Percentiles rank a stretch among this genome's conserved stretches.
Evolutionary conservation across 2,888 invertebrate genomes (phyloP).

Genomic region (Erebia ligea): DNA sequence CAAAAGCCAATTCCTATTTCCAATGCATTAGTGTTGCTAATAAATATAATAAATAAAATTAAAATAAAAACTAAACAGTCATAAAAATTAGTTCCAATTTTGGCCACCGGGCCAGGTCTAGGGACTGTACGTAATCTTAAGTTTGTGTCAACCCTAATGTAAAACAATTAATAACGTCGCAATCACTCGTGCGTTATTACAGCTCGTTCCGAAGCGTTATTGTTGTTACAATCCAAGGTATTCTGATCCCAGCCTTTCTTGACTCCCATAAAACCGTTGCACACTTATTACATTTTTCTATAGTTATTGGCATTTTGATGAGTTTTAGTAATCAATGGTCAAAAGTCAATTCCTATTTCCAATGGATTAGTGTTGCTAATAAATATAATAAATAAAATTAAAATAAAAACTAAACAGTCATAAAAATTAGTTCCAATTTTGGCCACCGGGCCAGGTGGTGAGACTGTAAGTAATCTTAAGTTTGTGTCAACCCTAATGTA

Average conservation of each 20-base stretch:
- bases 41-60: too few species aligned
- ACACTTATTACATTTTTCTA: conserved; percentile 26
- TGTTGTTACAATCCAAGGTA: conserved; percentile 37
- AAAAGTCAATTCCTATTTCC: not conserved
- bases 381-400: too few species aligned
- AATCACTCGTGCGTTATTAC: conserved; percentile 49
- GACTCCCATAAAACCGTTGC: conserved; percentile 24
- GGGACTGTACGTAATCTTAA: too few species aligned
- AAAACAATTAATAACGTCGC: conserved; percentile 48
- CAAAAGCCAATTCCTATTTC: not conserved
- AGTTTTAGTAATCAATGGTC: not conserved
- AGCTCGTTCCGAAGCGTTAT: conserved; percentile 42
- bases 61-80: too few species aligned
- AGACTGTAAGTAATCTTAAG: too few species aligned
- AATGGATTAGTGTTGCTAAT: too few species aligned
- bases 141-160: conserved; percentile 39
- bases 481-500: conserved; percentile 39
- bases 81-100: too few species aligned
- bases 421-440: too few species aligned
- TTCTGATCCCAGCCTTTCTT: conserved; percentile 35
- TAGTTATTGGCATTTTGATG: not conserved
- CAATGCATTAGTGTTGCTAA: too few species aligned
- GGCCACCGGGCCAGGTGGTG: too few species aligned
- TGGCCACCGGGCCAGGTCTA: too few species aligned
- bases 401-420: too few species aligned